These are phyloP conservation scores for Apocheima hispidaria DNA, from an alignment of 2,888 invertebrate species.

Conservation along the genomic window DNA sequence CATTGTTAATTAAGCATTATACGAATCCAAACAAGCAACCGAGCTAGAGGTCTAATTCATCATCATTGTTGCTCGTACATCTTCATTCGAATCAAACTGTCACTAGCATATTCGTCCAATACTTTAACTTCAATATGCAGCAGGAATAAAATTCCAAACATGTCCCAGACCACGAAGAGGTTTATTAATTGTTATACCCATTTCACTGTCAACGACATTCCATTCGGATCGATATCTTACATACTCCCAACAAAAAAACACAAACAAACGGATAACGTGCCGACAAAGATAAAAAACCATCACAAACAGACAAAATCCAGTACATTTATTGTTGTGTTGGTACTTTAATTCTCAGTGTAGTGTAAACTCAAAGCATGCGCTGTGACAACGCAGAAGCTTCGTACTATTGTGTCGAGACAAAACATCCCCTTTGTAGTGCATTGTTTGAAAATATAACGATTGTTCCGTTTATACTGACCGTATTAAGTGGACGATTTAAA, in stretches of 20 bases:
- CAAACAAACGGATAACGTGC: slow-evolving; percentile 55
- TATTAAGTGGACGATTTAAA: slow-evolving; percentile 66
- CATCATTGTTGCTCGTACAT: slow-evolving; percentile 34
- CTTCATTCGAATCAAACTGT: slow-evolving; percentile 44
- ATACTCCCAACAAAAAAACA: slow-evolving; percentile 65
- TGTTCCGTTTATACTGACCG: slow-evolving; percentile 67
- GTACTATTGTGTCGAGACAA: slow-evolving; percentile 67
- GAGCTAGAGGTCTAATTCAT: slow-evolving; percentile 35
- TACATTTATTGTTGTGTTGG: slow-evolving; percentile 73
- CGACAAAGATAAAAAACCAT: slow-evolving; percentile 78
- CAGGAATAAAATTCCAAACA: slow-evolving; percentile 64
- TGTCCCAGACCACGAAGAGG: slow-evolving; percentile 66
- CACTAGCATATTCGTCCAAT: slow-evolving; percentile 46
- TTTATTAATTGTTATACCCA: slow-evolving; percentile 84
- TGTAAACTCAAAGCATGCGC: slow-evolving; percentile 82
- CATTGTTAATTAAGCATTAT: slow-evolving; percentile 17
- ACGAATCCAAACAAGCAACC: slow-evolving; percentile 9
- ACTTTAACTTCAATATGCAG: slow-evolving; percentile 47
- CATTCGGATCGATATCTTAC: slow-evolving; percentile 75
- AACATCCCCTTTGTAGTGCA: slow-evolving; percentile 70
- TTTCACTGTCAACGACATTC: slow-evolving; percentile 84
- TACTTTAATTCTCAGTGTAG: slow-evolving; percentile 83
- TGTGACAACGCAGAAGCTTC: slow-evolving; percentile 71
- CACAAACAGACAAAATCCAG: slow-evolving; percentile 70
- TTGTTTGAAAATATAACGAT: slow-evolving; percentile 61